Evolutionary conservation across 2,888 invertebrate species (phyloP).

Genomic region (Trimorus sp.): DNA sequence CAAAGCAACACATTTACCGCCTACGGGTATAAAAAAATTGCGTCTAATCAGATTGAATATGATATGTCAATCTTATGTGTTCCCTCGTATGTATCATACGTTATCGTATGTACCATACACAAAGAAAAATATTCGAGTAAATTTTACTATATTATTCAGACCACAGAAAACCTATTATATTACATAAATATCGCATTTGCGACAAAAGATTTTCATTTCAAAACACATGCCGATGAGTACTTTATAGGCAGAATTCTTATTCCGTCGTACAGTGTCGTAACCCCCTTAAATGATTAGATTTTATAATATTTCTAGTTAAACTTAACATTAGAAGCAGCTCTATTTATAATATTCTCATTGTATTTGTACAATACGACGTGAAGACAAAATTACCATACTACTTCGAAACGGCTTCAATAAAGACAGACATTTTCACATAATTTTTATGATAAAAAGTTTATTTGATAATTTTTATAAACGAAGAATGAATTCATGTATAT

Average conservation of each 20-base stretch:
- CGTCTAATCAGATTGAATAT: too few species aligned
- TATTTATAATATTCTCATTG: background rate
- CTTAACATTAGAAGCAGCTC: background rate
- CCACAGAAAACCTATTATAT: background rate
- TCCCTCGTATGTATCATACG: too few species aligned
- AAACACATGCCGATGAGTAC: background rate
- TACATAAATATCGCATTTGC: background rate
- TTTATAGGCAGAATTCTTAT: background rate
- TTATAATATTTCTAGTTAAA: background rate
- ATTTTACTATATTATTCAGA: too few species aligned
- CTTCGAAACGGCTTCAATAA: background rate
- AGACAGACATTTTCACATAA: too few species aligned
- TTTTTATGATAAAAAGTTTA: too few species aligned
- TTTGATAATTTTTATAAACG: too few species aligned
- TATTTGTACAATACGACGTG: background rate
- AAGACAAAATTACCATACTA: slow-evolving; percentile 1
- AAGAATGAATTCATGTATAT: too few species aligned
- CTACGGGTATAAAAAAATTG: too few species aligned
- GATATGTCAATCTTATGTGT: too few species aligned
- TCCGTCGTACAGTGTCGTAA: background rate
- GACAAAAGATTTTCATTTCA: background rate
- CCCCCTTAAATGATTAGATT: background rate
- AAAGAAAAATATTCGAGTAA: too few species aligned
- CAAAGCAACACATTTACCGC: too few species aligned
- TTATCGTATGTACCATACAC: too few species aligned